phyloP scores from a whole-genome alignment of 2,888 invertebrate genomes.

The Drosophila putrida region DNA sequence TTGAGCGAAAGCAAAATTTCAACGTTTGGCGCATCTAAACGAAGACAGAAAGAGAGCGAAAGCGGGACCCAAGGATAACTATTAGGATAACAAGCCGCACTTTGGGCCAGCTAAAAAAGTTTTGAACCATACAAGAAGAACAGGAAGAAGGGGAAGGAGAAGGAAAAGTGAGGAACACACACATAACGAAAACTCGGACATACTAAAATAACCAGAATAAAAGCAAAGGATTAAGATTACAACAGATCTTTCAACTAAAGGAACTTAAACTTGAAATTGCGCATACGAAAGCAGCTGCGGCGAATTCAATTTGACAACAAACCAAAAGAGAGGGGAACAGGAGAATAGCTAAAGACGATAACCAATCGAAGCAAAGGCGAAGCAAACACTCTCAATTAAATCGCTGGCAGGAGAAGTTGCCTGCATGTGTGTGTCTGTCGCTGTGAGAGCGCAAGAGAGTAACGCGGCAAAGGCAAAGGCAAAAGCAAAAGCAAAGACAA shows the following conservation, averaged over 20 bases:
- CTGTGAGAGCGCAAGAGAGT: conserved; percentile 50
- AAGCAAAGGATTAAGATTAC: conserved; percentile 1
- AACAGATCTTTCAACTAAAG: conserved; percentile 45
- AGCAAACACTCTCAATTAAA: conserved; percentile 39
- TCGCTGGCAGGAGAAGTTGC: conserved; percentile 53
- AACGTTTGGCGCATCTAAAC: conserved; percentile 80
- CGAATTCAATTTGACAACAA: conserved; percentile 47
- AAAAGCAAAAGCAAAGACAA: conserved; percentile 14
- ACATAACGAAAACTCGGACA: conserved; percentile 47
- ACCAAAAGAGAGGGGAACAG: conserved; percentile 16
- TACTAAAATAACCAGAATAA: conserved; percentile 39
- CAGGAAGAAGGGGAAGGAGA: conserved; percentile 3
- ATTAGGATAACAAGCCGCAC: conserved; percentile 17
- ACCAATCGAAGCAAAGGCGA: conserved; percentile 57
- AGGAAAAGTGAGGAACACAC: conserved; percentile 17
- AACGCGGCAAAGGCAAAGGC: conserved; percentile 27
- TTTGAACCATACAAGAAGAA: conserved; percentile 43
- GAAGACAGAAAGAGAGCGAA: conserved; percentile 36
- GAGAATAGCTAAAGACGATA: conserved; percentile 17
- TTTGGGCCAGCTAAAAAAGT: conserved; percentile 43
- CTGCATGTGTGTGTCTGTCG: conserved; percentile 51
- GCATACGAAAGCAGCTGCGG: conserved; percentile 62
- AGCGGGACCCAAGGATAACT: conserved; percentile 40
- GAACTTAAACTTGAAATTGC: conserved; percentile 64
- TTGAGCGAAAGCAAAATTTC: conserved; percentile 82